Percentiles rank a stretch among this genome's conserved stretches.
phyloP scores from a whole-genome alignment of 2,113 vertebrate genomes.

The Glaucomys volans region DNA sequence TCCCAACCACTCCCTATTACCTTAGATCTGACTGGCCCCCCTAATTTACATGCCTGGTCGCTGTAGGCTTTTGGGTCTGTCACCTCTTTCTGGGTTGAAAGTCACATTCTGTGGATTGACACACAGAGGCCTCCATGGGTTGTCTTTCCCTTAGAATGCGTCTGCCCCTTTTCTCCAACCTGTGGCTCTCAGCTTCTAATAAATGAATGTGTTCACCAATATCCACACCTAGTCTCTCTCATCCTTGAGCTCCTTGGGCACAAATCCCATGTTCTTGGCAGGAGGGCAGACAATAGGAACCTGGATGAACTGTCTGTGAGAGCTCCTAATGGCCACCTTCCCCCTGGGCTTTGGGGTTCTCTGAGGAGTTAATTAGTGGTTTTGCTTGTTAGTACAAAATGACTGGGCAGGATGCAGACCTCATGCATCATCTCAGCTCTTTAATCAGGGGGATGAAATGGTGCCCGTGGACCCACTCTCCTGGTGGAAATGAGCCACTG shows the following conservation, averaged over 20 bases:
- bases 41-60: neutral
- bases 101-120: neutral
- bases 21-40: neutral
- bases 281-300: neutral
- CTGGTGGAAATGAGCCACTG: too few species aligned
- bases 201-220: too few species aligned
- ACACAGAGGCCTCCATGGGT: neutral
- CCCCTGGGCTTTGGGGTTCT: too few species aligned
- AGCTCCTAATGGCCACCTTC: fast-evolving
- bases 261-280: neutral
- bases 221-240: neutral
- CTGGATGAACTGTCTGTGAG: neutral
- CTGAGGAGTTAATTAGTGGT: too few species aligned
- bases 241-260: neutral
- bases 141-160: neutral
- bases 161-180: neutral
- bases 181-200: neutral
- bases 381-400: too few species aligned
- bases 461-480: too few species aligned
- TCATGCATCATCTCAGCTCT: too few species aligned
- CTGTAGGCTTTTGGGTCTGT: neutral
- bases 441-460: too few species aligned
- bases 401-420: too few species aligned
- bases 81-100: neutral
- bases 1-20: neutral